phyloP scores from a whole-genome alignment of 2,888 invertebrate species.

The Epirrhoe tristata region DNA sequence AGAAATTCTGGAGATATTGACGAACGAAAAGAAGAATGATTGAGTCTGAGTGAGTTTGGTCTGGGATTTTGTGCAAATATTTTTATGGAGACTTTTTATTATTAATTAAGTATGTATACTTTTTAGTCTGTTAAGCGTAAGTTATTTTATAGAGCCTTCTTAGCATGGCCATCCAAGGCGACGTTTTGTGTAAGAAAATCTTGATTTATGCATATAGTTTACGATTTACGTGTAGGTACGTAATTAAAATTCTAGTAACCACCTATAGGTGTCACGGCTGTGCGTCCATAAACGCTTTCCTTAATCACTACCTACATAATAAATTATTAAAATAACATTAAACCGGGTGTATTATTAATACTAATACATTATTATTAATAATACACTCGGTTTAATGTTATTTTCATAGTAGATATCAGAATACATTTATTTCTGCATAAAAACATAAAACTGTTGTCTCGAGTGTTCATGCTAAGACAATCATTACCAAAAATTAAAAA shows the following conservation, averaged over 20 bases:
- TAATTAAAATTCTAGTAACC: too few species aligned
- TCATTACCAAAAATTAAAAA: too few species aligned
- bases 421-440: neutral
- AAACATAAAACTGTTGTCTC: neutral
- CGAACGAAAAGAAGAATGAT: slow-evolving; percentile 73
- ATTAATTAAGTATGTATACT: too few species aligned
- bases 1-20: slow-evolving; percentile 91
- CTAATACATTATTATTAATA: too few species aligned
- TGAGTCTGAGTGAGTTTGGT: slow-evolving; percentile 20
- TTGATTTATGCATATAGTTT: too few species aligned
- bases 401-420: neutral
- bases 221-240: too few species aligned
- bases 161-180: neutral
- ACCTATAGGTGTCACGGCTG: too few species aligned
- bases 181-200: neutral
- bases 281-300: too few species aligned
- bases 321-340: neutral
- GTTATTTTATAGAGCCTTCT: neutral
- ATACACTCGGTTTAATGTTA: neutral
- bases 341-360: neutral
- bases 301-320: too few species aligned
- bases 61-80: slow-evolving; percentile 21
- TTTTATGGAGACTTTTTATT: neutral
- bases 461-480: neutral
- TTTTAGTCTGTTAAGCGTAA: neutral